Evolutionary conservation across 2,113 vertebrate species (phyloP).

Genomic region (Nothobranchius furzeri): DNA sequence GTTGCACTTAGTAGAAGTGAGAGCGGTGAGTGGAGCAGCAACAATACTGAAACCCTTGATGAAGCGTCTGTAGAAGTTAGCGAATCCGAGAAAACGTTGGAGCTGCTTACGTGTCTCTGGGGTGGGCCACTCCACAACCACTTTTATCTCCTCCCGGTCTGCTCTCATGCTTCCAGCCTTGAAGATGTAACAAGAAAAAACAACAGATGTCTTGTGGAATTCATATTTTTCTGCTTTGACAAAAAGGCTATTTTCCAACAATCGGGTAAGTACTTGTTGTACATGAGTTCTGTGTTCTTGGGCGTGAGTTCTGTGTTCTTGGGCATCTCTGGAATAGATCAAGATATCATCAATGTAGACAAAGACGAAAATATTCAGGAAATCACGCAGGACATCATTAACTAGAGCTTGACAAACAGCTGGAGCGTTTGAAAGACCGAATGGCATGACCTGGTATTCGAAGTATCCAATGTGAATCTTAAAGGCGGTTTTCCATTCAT

Average conservation of each 20-base stretch:
- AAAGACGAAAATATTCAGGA: neutral
- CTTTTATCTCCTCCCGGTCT: too few relatives aligned
- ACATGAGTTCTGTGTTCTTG: neutral
- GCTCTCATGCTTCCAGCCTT: too few relatives aligned
- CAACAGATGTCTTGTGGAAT: neutral
- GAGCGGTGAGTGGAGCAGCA: too few relatives aligned
- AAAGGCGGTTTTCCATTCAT: neutral
- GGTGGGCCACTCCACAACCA: too few relatives aligned
- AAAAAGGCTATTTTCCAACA: neutral
- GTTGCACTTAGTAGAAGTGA: too few relatives aligned
- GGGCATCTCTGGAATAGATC: too few relatives aligned
- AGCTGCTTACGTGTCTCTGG: too few relatives aligned
- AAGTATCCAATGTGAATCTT: neutral
- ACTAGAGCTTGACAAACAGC: neutral
- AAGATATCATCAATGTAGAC: neutral
- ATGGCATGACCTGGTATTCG: neutral
- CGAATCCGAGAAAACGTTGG: too few relatives aligned
- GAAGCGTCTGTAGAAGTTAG: too few relatives aligned
- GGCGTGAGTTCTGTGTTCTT: neutral
- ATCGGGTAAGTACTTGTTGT: neutral
- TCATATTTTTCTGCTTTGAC: neutral
- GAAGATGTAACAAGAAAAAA: neutral
- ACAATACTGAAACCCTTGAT: too few relatives aligned
- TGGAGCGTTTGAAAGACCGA: neutral
- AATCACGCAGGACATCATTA: neutral